These are phyloP conservation scores for Dasyurus viverrinus DNA, from an alignment of 2,113 vertebrate species.

Conservation along the genomic window DNA sequence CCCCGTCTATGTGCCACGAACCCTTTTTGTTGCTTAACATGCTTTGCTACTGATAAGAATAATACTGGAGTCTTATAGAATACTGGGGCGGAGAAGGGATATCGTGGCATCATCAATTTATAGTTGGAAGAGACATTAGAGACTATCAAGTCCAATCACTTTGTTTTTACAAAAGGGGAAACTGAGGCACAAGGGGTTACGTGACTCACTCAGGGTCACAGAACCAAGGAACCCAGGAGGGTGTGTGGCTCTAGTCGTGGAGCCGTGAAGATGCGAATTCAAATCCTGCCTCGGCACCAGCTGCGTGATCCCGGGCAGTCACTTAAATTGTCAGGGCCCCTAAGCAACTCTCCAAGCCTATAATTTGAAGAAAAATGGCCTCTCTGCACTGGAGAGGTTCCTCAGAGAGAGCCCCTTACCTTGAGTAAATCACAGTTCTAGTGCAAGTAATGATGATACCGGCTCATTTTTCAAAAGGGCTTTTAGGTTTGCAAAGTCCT, in stretches of 20 bases:
- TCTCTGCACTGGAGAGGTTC: neutral
- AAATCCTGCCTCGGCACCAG: neutral
- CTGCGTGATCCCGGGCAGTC: neutral
- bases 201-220: neutral
- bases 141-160: neutral
- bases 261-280: neutral
- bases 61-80: neutral
- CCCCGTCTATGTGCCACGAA: neutral
- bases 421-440: neutral
- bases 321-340: neutral
- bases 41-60: neutral
- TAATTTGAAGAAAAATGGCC: neutral
- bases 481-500: neutral
- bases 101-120: neutral
- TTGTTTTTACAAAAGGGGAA: neutral
- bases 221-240: neutral
- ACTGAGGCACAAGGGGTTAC: neutral
- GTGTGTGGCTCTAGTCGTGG: neutral
- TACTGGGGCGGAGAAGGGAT: neutral
- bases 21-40: neutral
- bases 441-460: neutral
- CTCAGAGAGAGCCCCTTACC: neutral
- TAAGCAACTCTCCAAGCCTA: neutral
- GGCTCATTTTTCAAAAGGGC: neutral
- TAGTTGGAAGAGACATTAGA: neutral